Percentiles rank a stretch among this genome's conserved stretches.
Conservation (phyloP, 2,797 vertebrate genomes). For the Trichosurus vulpecula region DNA sequence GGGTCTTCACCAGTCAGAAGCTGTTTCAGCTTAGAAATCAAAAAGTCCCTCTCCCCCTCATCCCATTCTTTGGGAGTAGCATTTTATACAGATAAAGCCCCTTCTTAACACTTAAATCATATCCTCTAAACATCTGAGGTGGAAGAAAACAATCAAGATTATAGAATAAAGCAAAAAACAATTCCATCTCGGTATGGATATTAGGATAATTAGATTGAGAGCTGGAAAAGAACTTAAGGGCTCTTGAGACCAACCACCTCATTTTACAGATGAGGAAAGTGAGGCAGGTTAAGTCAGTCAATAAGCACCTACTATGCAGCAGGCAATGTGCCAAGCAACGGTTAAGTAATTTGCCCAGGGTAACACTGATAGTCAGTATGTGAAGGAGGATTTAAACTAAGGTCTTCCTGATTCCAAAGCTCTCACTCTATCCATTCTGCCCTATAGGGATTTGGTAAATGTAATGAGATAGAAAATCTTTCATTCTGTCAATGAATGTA, state of each 20-base stretch:
- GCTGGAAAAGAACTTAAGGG: not conserved
- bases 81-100: constrained; percentile 19
- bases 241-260: not conserved
- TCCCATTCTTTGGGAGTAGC: constrained; percentile 2
- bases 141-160: not conserved
- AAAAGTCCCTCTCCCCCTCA: not conserved
- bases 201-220: not conserved
- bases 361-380: not conserved
- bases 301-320: not conserved
- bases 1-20: not conserved
- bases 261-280: not conserved
- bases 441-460: not conserved
- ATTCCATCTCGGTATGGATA: not conserved
- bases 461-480: not conserved
- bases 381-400: not conserved
- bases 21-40: constrained; percentile 18
- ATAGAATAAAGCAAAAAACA: not conserved
- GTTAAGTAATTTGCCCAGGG: not conserved
- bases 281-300: not conserved
- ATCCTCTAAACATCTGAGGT: not conserved
- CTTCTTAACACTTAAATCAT: not conserved
- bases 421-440: not conserved
- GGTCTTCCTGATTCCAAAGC: not conserved
- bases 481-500: not conserved
- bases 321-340: not conserved